Evolutionary conservation across 2,797 vertebrate genomes (phyloP).

Genomic region (Synanceia verrucosa): DNA sequence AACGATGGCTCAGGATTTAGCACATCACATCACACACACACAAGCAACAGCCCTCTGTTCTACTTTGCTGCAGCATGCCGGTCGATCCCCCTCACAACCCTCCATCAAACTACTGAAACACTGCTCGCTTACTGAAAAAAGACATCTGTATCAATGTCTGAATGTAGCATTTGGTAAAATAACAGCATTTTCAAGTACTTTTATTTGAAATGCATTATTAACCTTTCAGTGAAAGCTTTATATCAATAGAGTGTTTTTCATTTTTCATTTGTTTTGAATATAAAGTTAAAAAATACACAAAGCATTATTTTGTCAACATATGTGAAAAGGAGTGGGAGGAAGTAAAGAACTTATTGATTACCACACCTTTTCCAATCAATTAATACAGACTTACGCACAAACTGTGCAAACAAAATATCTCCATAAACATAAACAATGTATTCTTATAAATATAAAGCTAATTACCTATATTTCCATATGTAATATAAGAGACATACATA

Average conservation of each 20-base stretch:
- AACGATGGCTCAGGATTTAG: conserved; percentile 43
- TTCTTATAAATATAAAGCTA: too few relatives aligned
- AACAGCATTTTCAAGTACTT: conserved; percentile 1
- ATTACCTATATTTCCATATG: too few relatives aligned
- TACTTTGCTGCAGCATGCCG: conserved; percentile 35
- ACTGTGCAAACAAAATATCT: too few relatives aligned
- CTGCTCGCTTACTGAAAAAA: conserved; percentile 1
- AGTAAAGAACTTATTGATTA: too few relatives aligned
- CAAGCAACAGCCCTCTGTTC: conserved; percentile 38
- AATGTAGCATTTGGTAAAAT: conserved; percentile 3
- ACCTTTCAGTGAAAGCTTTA: not conserved
- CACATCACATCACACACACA: conserved; percentile 29
- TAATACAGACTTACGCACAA: too few relatives aligned
- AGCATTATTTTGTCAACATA: too few relatives aligned
- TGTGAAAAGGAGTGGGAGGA: too few relatives aligned
- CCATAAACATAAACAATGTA: too few relatives aligned
- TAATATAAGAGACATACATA: too few relatives aligned
- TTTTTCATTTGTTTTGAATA: too few relatives aligned
- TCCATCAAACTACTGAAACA: conserved; percentile 31
- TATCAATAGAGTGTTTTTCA: not conserved
- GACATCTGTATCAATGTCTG: conserved; percentile 9
- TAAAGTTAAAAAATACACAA: too few relatives aligned
- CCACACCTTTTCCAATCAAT: too few relatives aligned
- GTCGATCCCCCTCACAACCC: conserved; percentile 36
- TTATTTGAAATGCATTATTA: conserved; percentile 4